Evolutionary conservation across 2,797 vertebrate species (phyloP).

Genomic region (Hyperoplus immaculatus): DNA sequence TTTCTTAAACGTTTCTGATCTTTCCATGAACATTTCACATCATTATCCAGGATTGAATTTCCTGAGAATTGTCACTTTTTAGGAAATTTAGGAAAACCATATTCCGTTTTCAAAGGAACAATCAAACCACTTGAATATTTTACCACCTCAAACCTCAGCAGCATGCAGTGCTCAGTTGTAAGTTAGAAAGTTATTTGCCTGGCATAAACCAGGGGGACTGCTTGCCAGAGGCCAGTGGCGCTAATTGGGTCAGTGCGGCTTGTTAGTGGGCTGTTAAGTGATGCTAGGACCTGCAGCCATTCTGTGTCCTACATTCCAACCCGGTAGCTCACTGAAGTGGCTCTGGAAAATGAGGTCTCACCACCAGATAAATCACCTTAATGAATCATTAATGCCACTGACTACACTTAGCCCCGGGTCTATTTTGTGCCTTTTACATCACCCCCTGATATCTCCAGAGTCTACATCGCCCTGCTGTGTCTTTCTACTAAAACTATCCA

Average conservation of each 20-base stretch:
- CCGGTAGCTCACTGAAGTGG: slow-evolving; percentile 34
- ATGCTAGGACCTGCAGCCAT: slow-evolving; percentile 60
- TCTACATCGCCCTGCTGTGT: background rate
- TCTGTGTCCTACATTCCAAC: slow-evolving; percentile 68
- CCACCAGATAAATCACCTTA: slow-evolving; percentile 48
- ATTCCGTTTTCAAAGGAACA: background rate
- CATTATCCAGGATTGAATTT: background rate
- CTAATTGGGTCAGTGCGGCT: slow-evolving; percentile 67
- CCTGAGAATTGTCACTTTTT: background rate
- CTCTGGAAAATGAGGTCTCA: slow-evolving; percentile 53
- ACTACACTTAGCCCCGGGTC: slow-evolving; percentile 15
- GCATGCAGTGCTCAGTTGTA: slow-evolving; percentile 41
- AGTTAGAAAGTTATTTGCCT: slow-evolving; percentile 46
- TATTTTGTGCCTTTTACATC: background rate
- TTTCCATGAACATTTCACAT: background rate
- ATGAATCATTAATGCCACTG: slow-evolving; percentile 53
- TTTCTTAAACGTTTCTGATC: background rate
- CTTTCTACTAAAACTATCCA: slow-evolving; percentile 19
- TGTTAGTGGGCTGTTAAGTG: slow-evolving; percentile 55
- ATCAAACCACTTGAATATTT: background rate
- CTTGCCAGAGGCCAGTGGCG: slow-evolving; percentile 48
- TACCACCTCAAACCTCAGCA: background rate
- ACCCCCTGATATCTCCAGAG: background rate
- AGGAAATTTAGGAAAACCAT: background rate
- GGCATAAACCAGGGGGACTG: slow-evolving; percentile 8